Conservation (phyloP, 2,797 vertebrate species). For the Helarctos malayanus region DNA sequence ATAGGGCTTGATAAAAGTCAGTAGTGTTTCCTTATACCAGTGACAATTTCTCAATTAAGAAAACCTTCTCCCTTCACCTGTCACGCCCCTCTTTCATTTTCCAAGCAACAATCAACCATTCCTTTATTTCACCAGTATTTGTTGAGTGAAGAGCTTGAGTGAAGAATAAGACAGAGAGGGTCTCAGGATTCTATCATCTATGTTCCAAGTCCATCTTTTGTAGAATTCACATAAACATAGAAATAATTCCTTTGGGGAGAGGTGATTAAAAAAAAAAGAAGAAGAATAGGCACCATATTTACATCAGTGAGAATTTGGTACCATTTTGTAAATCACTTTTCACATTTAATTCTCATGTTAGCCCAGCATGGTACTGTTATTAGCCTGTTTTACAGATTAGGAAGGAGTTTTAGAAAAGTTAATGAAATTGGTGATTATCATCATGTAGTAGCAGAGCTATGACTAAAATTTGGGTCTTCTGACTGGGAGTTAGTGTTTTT, state of each 20-base stretch:
- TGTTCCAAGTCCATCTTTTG: not conserved
- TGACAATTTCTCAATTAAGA: slow-evolving; percentile 10
- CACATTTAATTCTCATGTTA: not conserved
- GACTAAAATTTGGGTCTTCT: not conserved
- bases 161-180: not conserved
- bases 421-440: not conserved
- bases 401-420: slow-evolving; percentile 3
- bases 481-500: not conserved
- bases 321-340: slow-evolving; percentile 31
- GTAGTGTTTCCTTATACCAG: not conserved
- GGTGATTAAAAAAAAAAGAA: not conserved
- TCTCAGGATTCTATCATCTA: not conserved
- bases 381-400: not conserved
- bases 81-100: not conserved
- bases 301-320: not conserved
- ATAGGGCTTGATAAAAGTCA: not conserved
- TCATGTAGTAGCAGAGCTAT: not conserved
- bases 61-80: not conserved
- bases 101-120: slow-evolving; percentile 8
- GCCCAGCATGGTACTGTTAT: not conserved
- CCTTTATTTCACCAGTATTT: slow-evolving; percentile 39
- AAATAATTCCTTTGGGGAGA: not conserved
- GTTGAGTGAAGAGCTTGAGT: not conserved
- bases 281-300: not conserved
- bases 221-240: not conserved